Evolutionary conservation across 2,888 invertebrate genomes (phyloP), one percentile per base, ranked within the genome.

Genomic region (Caenorhabditis imperialis): DNA sequence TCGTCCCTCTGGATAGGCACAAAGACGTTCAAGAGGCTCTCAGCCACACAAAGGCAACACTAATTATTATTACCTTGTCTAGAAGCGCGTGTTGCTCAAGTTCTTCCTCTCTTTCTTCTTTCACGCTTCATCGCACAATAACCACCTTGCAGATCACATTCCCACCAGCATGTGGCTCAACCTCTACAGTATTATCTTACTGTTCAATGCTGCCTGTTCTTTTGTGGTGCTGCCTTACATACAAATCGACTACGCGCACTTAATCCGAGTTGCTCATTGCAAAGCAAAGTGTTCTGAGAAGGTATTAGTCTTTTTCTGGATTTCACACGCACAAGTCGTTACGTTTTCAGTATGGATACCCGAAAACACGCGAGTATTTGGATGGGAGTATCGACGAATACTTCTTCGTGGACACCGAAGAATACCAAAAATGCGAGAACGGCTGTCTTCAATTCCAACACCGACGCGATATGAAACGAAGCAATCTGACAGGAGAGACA

Each of bases 281-380:
- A 81, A 84, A 58, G 81, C 86, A 3, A 84, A 86, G 61, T 86
- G 86, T 63, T 77, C 80, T 1, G 85, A 86, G 48, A 87, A 85
- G 78, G 86, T 86, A 47, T 14, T 20, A 23, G 25, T n/a, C n/a
- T 25, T 30, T 14, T 10, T n/a, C 27, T 57, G 1, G n/a, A 37
- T 37, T 33, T 27, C n/a, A 33, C 30, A 40, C 23, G n/a, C n/a
- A n/a, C n/a, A n/a, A n/a, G n/a, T n/a, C n/a, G n/a, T n/a, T n/a
- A n/a, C n/a, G n/a, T 22, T 55, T 72, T 63, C 42, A 82, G 81
- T 84, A 82, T 50, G 82, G 79, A 42, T 63, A 55, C 4, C 74
- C 60, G 12, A 61, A 73, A 44, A 74, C 44, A n/a, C 54, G 70
- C 42, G 38, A 61, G 12, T 53, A 73, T 16, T 38, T 76, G 14